A percentile compares a stretch with the other conserved stretches of the same genome.
Conservation (phyloP, 2,113 vertebrate genomes). For the Labeo catla region DNA sequence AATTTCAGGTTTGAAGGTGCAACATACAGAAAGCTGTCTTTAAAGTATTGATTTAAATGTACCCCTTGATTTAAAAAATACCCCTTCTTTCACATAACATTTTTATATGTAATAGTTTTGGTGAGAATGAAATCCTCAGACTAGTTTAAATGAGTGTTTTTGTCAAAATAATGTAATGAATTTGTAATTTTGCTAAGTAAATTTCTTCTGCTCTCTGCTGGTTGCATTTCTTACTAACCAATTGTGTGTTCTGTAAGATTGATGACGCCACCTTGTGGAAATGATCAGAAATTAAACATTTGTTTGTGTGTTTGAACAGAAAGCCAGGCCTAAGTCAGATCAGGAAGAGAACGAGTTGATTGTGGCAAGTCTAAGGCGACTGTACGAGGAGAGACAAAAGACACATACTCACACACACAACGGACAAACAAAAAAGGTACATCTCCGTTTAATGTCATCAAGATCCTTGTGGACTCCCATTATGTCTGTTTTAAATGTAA, state of each 20-base stretch:
- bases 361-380: slow-evolving; percentile 82
- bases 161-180: not conserved
- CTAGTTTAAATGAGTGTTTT: not conserved
- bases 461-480: not conserved
- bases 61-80: not conserved
- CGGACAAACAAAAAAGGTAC: slow-evolving; percentile 83
- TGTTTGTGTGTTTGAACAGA: slow-evolving; percentile 73
- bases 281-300: slow-evolving; percentile 20
- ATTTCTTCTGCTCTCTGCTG: not conserved
- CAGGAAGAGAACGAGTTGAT: slow-evolving; percentile 93
- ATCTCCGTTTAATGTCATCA: not conserved
- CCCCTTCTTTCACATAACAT: not conserved
- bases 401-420: slow-evolving; percentile 77
- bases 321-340: slow-evolving; percentile 86
- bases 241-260: not conserved
- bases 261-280: slow-evolving; percentile 65
- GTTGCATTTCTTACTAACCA: not conserved
- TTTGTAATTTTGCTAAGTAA: not conserved
- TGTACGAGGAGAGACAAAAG: slow-evolving; percentile 92
- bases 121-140: too few species aligned
- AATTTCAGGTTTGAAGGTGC: not conserved
- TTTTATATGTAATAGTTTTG: not conserved
- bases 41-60: not conserved
- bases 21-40: not conserved
- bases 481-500: not conserved